Evolutionary conservation across 2,797 vertebrate species (phyloP).

Genomic region (Tachyglossus aculeatus): DNA sequence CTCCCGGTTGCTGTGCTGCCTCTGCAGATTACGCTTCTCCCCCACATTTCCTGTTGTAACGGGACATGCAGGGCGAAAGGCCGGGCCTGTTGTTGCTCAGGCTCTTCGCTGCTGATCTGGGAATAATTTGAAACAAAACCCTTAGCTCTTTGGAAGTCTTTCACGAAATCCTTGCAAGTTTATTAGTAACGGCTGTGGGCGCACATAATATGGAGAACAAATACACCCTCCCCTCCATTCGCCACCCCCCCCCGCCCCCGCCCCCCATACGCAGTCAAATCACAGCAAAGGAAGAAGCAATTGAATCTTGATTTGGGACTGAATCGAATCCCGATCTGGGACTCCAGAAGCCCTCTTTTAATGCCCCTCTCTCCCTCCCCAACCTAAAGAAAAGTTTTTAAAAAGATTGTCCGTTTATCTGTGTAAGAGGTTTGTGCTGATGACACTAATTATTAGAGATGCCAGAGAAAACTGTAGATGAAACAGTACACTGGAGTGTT

Average conservation of each 20-base stretch:
- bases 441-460: conserved; percentile 29
- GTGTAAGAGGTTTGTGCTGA: neutral
- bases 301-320: neutral
- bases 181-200: conserved; percentile 75
- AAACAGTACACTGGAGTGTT: conserved; percentile 34
- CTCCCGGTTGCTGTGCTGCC: conserved; percentile 5
- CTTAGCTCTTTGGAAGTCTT: conserved; percentile 59
- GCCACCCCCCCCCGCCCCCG: too few relatives aligned
- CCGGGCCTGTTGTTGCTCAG: conserved; percentile 50
- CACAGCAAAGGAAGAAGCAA: conserved; percentile 7
- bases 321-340: too few relatives aligned
- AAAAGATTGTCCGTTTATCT: too few relatives aligned
- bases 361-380: too few relatives aligned
- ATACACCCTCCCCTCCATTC: conserved; percentile 10
- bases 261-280: neutral
- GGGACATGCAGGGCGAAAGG: conserved; percentile 31
- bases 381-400: too few relatives aligned
- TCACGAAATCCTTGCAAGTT: conserved; percentile 70
- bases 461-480: conserved; percentile 29
- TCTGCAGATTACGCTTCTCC: neutral
- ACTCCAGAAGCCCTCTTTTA: too few relatives aligned
- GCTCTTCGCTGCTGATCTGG: conserved; percentile 62
- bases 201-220: conserved; percentile 51
- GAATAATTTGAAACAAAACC: conserved; percentile 75
- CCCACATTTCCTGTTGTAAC: conserved; percentile 64